Evolutionary conservation across 2,797 vertebrate species (phyloP).

Genomic region (Danio albolineatus): DNA sequence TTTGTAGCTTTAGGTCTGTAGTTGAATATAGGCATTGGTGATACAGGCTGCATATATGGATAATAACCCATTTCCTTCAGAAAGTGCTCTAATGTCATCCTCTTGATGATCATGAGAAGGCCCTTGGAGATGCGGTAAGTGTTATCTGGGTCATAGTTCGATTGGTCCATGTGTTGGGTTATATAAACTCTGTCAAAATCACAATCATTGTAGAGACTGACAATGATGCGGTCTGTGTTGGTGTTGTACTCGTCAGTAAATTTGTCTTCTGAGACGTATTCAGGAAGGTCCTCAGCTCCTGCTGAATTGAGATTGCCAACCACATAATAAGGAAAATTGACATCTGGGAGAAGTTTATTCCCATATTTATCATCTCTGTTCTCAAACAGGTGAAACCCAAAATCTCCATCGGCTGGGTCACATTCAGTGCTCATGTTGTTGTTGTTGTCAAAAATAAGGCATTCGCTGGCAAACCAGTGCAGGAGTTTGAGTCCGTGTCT

Average conservation of each 20-base stretch:
- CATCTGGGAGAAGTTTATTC: background rate
- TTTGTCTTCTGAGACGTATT: fast-evolving
- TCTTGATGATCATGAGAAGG: slow-evolving; percentile 25
- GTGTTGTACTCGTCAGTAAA: background rate
- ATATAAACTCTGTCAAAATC: slow-evolving; percentile 20
- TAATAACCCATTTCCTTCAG: background rate
- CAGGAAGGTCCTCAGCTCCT: background rate
- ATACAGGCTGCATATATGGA: background rate
- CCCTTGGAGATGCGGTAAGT: slow-evolving; percentile 24
- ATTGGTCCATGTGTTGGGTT: background rate
- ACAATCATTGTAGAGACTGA: background rate
- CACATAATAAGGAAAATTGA: background rate
- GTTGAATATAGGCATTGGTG: too few relatives aligned
- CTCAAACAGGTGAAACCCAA: background rate
- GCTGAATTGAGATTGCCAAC: slow-evolving; percentile 12
- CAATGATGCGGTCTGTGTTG: slow-evolving; percentile 8
- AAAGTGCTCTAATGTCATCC: background rate
- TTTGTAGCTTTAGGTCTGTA: background rate
- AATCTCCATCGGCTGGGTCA: background rate
- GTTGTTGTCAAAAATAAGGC: background rate
- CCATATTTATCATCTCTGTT: background rate
- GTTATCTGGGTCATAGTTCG: background rate
- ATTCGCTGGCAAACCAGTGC: background rate
- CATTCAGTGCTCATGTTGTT: background rate
- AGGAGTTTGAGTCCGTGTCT: slow-evolving; percentile 45